Evolutionary conservation across 2,113 vertebrate species (phyloP).

Genomic region (Mesocricetus auratus): DNA sequence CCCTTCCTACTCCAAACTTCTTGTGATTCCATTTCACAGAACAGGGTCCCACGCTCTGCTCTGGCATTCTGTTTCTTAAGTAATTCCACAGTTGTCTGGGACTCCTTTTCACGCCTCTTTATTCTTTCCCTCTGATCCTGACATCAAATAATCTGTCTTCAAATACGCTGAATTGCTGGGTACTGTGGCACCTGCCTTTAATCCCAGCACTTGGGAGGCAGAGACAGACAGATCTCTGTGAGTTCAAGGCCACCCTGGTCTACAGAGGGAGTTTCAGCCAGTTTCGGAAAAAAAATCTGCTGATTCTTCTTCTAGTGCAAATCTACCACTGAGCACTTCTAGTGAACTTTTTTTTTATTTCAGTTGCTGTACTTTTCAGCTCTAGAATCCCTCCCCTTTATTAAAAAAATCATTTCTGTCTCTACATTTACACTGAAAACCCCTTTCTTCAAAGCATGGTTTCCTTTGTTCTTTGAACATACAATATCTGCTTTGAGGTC

Average conservation of each 20-base stretch:
- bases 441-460: slow-evolving; percentile 19
- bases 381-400: not conserved
- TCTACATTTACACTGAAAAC: not conserved
- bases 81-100: slow-evolving; percentile 4
- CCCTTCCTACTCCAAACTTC: not conserved
- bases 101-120: not conserved
- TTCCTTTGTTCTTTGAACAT: slow-evolving; percentile 41
- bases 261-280: not conserved
- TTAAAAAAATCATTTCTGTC: not conserved
- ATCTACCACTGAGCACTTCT: not conserved
- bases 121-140: slow-evolving; percentile 3
- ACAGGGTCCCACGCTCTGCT: not conserved
- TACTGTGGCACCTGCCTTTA: not conserved
- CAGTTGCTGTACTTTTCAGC: slow-evolving; percentile 2
- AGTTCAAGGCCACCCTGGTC: not conserved
- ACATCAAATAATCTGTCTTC: slow-evolving; percentile 23
- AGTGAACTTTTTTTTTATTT: not conserved
- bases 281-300: not conserved
- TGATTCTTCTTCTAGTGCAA: not conserved
- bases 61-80: slow-evolving; percentile 4
- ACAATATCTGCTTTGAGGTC: slow-evolving; percentile 23
- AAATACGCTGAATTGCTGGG: not conserved
- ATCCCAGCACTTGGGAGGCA: not conserved
- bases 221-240: not conserved
- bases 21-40: not conserved